These are phyloP conservation scores for Pluvianellus socialis DNA, from an alignment of 2,113 vertebrate genomes.

Conservation along the genomic window DNA sequence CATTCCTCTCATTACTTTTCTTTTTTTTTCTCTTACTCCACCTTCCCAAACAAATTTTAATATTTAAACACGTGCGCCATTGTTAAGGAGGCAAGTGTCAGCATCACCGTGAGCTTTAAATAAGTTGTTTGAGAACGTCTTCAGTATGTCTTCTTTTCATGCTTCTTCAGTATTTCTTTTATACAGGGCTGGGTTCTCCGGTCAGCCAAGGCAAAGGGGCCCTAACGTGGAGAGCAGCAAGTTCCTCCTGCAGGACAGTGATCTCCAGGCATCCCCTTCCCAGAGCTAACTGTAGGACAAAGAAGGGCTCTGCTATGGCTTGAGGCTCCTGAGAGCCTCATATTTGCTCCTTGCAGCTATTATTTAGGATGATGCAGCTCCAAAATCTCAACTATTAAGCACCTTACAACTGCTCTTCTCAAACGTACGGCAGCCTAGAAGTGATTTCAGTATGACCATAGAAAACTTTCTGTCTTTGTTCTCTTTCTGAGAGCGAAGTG, in stretches of 20 bases:
- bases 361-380: neutral
- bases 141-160: neutral
- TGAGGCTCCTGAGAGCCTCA: neutral
- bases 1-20: neutral
- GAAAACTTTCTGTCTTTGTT: neutral
- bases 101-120: neutral
- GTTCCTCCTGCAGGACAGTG: neutral
- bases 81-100: neutral
- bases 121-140: neutral
- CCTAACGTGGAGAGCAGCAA: neutral
- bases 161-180: neutral
- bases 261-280: neutral
- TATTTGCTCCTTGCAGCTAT: neutral
- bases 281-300: neutral
- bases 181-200: neutral
- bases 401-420: neutral
- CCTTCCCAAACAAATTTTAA: slow-evolving; percentile 1
- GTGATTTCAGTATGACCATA: neutral
- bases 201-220: neutral
- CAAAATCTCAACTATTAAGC: neutral
- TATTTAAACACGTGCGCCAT: neutral
- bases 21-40: neutral
- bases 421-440: neutral
- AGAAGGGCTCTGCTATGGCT: neutral
- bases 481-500: neutral